phyloP scores from a whole-genome alignment of 2,113 vertebrate genomes.

The Alces alces region DNA sequence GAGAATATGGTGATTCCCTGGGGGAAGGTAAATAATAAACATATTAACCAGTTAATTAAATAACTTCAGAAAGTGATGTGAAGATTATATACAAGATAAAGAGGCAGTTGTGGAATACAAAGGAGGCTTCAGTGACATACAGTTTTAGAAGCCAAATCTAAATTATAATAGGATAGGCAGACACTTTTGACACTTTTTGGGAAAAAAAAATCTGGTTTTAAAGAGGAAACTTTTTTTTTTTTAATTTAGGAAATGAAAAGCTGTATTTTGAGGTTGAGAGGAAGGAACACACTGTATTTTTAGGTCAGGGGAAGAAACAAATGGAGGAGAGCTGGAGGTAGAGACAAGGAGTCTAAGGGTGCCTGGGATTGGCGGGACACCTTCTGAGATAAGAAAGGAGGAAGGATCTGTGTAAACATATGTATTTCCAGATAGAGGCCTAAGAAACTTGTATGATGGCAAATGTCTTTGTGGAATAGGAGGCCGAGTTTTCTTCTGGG shows the following conservation, averaged over 20 bases:
- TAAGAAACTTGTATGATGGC: neutral
- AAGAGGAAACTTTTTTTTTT: neutral
- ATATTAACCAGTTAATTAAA: neutral
- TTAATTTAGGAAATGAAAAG: neutral
- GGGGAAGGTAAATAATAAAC: neutral
- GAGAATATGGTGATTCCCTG: neutral
- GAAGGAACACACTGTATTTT: slow-evolving; percentile 21
- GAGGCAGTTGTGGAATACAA: neutral
- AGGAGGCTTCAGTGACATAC: neutral
- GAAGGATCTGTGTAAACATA: neutral
- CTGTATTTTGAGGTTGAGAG: neutral
- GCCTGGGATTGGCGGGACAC: neutral
- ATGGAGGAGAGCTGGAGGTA: neutral
- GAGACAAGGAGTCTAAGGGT: neutral
- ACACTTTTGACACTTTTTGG: neutral
- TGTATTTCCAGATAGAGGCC: neutral
- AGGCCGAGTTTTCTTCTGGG: neutral
- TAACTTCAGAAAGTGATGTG: neutral
- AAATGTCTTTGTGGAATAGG: neutral
- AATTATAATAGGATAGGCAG: neutral
- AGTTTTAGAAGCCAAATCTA: neutral
- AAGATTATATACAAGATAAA: neutral
- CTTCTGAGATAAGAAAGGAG: neutral
- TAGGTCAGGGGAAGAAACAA: neutral
- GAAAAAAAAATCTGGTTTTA: neutral